Percentiles rank a stretch among this genome's conserved stretches.
Conservation (phyloP, 2,797 vertebrate species). For the Morelia viridis region DNA sequence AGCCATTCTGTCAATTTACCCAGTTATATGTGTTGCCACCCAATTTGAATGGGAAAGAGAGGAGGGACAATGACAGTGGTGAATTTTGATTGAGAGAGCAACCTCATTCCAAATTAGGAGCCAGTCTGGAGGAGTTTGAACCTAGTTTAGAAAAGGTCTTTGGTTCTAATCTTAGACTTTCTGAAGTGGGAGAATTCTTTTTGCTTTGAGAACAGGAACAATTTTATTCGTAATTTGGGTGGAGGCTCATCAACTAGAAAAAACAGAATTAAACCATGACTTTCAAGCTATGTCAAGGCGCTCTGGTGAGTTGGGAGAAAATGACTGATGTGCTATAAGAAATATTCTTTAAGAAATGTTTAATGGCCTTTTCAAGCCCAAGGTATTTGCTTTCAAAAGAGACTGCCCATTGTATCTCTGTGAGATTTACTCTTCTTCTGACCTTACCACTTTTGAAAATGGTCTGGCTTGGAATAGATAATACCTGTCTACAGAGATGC, state of each 20-base stretch:
- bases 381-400: background rate
- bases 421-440: background rate
- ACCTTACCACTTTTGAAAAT: background rate
- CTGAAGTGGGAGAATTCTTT: background rate
- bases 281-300: background rate
- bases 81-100: background rate
- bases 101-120: background rate
- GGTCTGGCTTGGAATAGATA: background rate
- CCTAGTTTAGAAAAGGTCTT: background rate
- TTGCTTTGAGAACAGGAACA: background rate
- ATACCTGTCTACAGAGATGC: background rate
- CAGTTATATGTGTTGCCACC: too few species aligned
- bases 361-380: background rate
- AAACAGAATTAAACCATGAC: background rate
- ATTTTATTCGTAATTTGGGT: background rate
- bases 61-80: background rate
- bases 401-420: background rate
- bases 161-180: too few species aligned
- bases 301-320: background rate
- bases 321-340: background rate
- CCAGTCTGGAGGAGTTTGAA: background rate
- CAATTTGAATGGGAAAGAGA: background rate
- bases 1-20: too few species aligned
- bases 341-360: background rate
- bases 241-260: background rate